Base-by-base conservation (phyloP, 2,113 vertebrate genomes). In the Rhynchopsitta pachyrhyncha region DNA sequence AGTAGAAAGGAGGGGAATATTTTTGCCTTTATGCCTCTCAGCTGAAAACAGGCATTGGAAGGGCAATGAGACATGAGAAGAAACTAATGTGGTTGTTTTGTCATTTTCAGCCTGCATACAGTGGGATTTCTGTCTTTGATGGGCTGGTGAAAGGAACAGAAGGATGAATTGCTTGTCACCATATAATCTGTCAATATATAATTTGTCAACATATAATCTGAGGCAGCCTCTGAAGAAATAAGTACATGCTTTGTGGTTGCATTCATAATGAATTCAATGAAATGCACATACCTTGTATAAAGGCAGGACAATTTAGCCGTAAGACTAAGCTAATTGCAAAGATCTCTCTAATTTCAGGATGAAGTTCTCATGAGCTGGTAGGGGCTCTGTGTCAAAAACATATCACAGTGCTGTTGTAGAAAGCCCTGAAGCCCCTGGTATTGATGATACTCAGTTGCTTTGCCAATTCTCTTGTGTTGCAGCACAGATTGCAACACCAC, bases 131-230 rank as follows among this genome's bases (percentile, higher is more conserved):
- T 77, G 76, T 63, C 53, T 91, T 57, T 93, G 73, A 83, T 80
- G 71, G 90, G 44, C 59, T 93, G 39, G 35, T 90, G 92, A 92
- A 90, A 96, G 59, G 63, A 92, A 73, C 9, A 33, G 75, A 85
- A 59, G 31, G 75, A 80, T 82, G 75, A 93, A 70, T 67, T 66
- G 39, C 25, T 79, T 90, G 84, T 88, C 94, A 75, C 24, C 2
- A 0, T 92, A 42, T 78, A 84, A 93, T 91, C 80, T 97, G 86
- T 81, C 88, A 90, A 39, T 83, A 39, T 83, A 53, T 88, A 83
- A 88, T 92, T 95, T 93, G 87, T 82, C 90, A 95, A 80, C 60
- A 16, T 67, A 66, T 52, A 84, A 94, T 92, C 71, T 82, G 59
- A 96, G 63, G 35, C 76, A 88, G 79, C 75, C 87, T 71, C 37